These are phyloP conservation scores for Conomelus anceps DNA, from an alignment of 2,888 invertebrate genomes.

Conservation along the genomic window DNA sequence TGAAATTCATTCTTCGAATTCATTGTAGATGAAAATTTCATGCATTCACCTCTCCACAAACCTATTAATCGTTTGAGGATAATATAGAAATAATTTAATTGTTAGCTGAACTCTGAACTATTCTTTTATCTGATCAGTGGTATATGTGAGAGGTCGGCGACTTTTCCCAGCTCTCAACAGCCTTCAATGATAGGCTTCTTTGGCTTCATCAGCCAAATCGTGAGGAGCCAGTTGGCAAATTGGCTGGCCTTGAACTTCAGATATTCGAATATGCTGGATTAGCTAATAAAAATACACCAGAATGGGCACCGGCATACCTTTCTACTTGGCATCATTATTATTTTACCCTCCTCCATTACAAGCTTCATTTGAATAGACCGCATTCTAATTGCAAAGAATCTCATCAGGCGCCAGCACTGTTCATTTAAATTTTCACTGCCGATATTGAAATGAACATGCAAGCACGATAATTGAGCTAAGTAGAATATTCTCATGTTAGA, in stretches of 20 bases:
- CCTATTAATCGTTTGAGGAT: background rate
- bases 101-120: background rate
- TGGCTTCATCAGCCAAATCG: background rate
- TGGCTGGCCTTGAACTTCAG: background rate
- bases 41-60: background rate
- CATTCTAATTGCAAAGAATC: background rate
- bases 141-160: background rate
- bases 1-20: background rate
- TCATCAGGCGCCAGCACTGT: background rate
- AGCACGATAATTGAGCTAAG: background rate
- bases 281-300: background rate
- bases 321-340: background rate
- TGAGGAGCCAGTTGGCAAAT: background rate
- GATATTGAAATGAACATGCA: background rate
- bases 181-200: background rate
- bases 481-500: background rate
- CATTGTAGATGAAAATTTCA: background rate
- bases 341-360: background rate
- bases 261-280: background rate
- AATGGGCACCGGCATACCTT: background rate
- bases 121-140: background rate
- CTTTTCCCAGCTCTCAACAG: background rate
- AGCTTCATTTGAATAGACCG: background rate
- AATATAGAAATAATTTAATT: background rate
- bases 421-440: background rate